These are phyloP conservation scores for Coelogynopora nodosa DNA, from an alignment of 2,888 invertebrate genomes.

Conservation along the genomic window DNA sequence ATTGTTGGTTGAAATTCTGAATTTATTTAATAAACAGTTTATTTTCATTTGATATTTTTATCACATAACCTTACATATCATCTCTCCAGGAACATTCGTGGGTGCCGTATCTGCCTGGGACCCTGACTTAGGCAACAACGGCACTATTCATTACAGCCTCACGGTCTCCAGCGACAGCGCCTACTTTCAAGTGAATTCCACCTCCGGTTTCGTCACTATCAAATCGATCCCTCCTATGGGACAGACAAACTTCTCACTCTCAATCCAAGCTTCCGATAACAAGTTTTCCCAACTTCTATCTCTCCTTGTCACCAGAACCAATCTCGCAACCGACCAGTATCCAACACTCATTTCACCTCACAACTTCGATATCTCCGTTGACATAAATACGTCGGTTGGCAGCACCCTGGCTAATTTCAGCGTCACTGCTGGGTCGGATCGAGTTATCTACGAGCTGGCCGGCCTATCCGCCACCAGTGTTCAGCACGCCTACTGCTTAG, in stretches of 20 bases:
- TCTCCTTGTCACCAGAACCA: neutral
- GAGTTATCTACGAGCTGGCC: neutral
- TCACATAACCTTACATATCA: too few species aligned
- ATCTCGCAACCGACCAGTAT: neutral
- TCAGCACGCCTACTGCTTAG: neutral
- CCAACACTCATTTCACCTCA: neutral
- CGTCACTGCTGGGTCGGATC: neutral
- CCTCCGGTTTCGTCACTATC: slow-evolving; percentile 17
- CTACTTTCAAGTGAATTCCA: slow-evolving; percentile 1
- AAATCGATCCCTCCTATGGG: neutral
- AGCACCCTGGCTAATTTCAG: neutral
- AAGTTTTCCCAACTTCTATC: neutral
- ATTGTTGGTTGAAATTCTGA: too few species aligned
- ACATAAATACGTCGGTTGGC: neutral
- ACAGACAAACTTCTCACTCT: neutral
- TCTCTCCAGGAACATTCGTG: slow-evolving; percentile 66
- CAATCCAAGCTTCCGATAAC: neutral
- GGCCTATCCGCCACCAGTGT: neutral
- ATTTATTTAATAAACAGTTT: too few species aligned
- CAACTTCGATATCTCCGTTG: neutral
- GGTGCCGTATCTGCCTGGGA: slow-evolving; percentile 79
- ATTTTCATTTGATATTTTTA: too few species aligned
- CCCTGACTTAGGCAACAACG: slow-evolving; percentile 83
- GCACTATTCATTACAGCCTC: slow-evolving; percentile 79
- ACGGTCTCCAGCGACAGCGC: neutral